A percentile compares a stretch with the other conserved stretches of the same genome.
Conservation (phyloP, 92 coral and sea anemone species). For the Parazoanthus atlanticus region DNA sequence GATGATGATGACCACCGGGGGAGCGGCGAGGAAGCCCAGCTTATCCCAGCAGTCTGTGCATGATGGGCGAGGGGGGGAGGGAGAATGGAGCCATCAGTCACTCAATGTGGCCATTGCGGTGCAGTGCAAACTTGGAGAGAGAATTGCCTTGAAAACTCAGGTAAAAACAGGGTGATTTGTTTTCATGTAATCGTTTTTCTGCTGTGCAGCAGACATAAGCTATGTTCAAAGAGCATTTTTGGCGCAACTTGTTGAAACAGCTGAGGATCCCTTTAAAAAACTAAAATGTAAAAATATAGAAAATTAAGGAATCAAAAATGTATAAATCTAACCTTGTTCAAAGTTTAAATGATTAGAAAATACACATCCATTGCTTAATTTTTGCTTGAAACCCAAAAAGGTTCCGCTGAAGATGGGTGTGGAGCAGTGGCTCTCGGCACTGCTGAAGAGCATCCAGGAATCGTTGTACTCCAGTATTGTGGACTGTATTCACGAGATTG, state of each 20-base stretch:
- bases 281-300: too few species aligned
- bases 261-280: too few species aligned
- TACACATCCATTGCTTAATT: too few species aligned
- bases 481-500: conserved; percentile 83
- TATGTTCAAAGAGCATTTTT: too few species aligned
- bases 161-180: conserved; percentile 33
- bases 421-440: conserved; percentile 83
- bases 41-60: conserved; percentile 43
- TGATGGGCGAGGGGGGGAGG: conserved; percentile 60
- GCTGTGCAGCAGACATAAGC: too few species aligned
- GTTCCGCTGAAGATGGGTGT: conserved; percentile 82
- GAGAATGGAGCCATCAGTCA: conserved; percentile 80
- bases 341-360: not conserved
- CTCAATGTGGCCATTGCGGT: conserved; percentile 82
- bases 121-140: conserved; percentile 84
- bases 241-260: too few species aligned
- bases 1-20: conserved; percentile 40
- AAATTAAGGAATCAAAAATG: not conserved
- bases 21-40: conserved; percentile 36
- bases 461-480: conserved; percentile 77
- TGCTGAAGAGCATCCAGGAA: conserved; percentile 76
- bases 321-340: not conserved
- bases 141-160: conserved; percentile 74
- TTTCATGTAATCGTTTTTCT: too few species aligned
- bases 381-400: conserved; percentile 34